A percentile compares a stretch with the other conserved stretches of the same genome.
Conservation (phyloP, 2,797 vertebrate species). For the Falco naumanni region DNA sequence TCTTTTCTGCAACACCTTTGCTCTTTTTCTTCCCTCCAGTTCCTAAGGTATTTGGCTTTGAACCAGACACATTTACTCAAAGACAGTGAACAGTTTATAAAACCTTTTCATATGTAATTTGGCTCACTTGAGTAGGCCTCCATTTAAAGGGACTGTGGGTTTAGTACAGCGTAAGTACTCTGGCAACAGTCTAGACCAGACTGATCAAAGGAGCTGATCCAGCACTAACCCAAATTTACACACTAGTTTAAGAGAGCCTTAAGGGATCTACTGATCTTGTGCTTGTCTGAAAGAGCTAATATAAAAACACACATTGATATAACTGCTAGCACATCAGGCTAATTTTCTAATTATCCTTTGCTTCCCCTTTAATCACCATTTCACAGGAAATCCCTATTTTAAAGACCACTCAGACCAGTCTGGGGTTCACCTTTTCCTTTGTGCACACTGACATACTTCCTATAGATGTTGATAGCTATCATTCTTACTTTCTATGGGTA, state of each 20-base stretch:
- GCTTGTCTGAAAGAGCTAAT: not conserved
- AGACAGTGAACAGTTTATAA: not conserved
- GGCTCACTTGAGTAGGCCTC: not conserved
- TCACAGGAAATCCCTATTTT: not conserved
- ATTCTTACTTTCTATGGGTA: slow-evolving; percentile 14
- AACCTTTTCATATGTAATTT: not conserved
- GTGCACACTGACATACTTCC: not conserved
- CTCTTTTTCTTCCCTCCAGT: not conserved
- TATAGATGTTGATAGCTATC: slow-evolving; percentile 7
- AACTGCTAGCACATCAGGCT: not conserved
- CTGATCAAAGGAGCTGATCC: slow-evolving; percentile 39
- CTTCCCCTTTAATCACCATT: slow-evolving; percentile 6
- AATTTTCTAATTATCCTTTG: slow-evolving; percentile 27
- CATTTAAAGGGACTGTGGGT: not conserved
- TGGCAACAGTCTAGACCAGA: slow-evolving; percentile 5
- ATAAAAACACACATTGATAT: not conserved
- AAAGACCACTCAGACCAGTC: not conserved
- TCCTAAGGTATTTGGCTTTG: not conserved
- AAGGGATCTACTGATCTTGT: not conserved
- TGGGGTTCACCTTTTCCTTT: slow-evolving; percentile 10
- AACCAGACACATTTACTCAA: not conserved
- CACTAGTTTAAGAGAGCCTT: not conserved
- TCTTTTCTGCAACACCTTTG: not conserved
- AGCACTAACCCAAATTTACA: slow-evolving; percentile 26
- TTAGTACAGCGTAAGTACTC: not conserved